Evolutionary conservation across 2,888 invertebrate genomes (phyloP), one percentile per base, ranked within the genome.

Genomic region (Eilema griseolum): DNA sequence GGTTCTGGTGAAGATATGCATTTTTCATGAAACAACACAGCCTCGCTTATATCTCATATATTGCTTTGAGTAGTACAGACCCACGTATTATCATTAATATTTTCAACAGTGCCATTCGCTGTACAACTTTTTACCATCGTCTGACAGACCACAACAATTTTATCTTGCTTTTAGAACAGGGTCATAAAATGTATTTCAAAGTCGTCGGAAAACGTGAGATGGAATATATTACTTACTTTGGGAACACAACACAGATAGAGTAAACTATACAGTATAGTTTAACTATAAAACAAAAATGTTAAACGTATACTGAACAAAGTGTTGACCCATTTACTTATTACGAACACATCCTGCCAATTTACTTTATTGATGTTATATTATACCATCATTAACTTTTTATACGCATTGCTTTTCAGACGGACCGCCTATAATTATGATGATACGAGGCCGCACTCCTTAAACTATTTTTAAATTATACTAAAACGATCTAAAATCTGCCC

Each of bases 21-120:
- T 95, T 93, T 95, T 95, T 95, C 94, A 94, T 95, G 93, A 93
- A 92, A 93, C 93, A 92, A 93, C 93, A 93, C 93, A 88, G 86
- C 85, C 89, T 87, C 86, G 86, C 88, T 89, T 84, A 86, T 86
- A 83, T 84, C 85, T 86, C 86, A 86, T 88, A 90, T 88, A 89
- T 88, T 86, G 86, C 85, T 70, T 72, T 74, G 84, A 85, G 86
- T 87, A 86, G 83, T 86, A 86, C 79, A 83, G 78, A 82, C 82
- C 80, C 76, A 84, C 84, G 84, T 86, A 88, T 87, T 84, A 86
- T 85, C 86, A 82, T 86, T 88, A 92, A 90, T 91, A 90, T 90
- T 90, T 88, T 85, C 86, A 91, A 90, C 88, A 87, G 87, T 86
- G 85, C 81, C 85, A 85, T 85, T 85, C 83, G 83, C 81, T 86